A percentile compares a stretch with the other conserved stretches of the same genome.
Evolutionary conservation across 2,888 invertebrate genomes (phyloP).

Genomic region (Julus scanicus): DNA sequence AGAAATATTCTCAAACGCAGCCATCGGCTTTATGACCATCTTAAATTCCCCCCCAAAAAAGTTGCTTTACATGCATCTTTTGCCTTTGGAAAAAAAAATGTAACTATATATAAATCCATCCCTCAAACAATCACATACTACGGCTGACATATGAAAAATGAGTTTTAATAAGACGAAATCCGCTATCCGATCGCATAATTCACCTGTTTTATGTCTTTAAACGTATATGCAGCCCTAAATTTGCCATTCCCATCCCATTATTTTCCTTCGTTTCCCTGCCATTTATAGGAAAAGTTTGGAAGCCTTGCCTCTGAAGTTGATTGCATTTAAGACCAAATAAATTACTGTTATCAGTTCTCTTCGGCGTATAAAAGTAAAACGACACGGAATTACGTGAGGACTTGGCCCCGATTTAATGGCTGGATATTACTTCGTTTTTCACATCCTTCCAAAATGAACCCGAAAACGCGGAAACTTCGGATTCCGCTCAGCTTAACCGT

Average conservation of each 20-base stretch:
- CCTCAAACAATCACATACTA: background rate
- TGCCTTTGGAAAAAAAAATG: background rate
- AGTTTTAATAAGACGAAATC: slow-evolving; percentile 33
- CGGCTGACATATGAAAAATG: slow-evolving; percentile 13
- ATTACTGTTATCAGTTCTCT: slow-evolving; percentile 26
- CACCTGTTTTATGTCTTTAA: slow-evolving; percentile 10
- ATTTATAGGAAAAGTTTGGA: slow-evolving; percentile 27
- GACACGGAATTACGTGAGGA: slow-evolving; percentile 33
- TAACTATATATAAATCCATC: background rate
- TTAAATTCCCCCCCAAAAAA: background rate
- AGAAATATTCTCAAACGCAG: too few relatives aligned
- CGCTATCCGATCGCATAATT: background rate
- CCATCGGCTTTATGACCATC: too few relatives aligned
- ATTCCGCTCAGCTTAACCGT: background rate
- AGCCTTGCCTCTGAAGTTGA: background rate
- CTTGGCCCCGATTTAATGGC: slow-evolving; percentile 25
- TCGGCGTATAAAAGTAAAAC: slow-evolving; percentile 17
- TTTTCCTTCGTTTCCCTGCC: slow-evolving; percentile 13
- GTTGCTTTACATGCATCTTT: background rate
- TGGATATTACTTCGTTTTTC: slow-evolving; percentile 33
- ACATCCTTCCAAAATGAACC: slow-evolving; percentile 12
- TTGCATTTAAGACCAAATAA: slow-evolving; percentile 33
- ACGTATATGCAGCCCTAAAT: background rate
- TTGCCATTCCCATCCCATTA: slow-evolving; percentile 19
- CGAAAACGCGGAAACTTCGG: slow-evolving; percentile 1